Percentiles rank a stretch among this genome's conserved stretches.
These are phyloP conservation scores for Clunio marinus DNA, from an alignment of 2,888 invertebrate genomes.

Conservation along the genomic window DNA sequence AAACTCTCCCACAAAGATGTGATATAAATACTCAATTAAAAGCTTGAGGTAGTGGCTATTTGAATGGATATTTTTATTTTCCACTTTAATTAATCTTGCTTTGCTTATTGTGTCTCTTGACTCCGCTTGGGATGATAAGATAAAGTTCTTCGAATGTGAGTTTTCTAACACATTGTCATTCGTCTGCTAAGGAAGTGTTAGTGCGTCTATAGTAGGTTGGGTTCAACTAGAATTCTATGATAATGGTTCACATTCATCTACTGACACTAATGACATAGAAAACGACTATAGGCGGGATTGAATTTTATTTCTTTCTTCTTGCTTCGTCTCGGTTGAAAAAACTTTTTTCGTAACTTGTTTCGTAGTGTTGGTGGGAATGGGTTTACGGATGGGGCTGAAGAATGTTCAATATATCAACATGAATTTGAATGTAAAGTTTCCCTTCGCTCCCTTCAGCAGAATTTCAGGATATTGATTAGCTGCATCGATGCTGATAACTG, in stretches of 20 bases:
- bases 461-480: neutral
- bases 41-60: neutral
- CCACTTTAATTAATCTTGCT: neutral
- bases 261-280: neutral
- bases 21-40: too few species aligned
- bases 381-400: neutral
- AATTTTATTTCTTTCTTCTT: neutral
- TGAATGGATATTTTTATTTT: neutral
- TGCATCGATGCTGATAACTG: neutral
- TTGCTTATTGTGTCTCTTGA: neutral
- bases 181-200: neutral
- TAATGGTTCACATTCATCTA: neutral
- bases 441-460: too few species aligned
- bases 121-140: constrained; percentile 6
- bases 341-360: neutral
- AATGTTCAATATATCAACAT: too few species aligned
- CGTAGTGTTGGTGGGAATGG: neutral
- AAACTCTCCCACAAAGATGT: neutral
- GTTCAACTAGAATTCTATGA: neutral
- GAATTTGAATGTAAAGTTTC: too few species aligned
- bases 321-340: neutral
- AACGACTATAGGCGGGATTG: constrained; percentile 29
- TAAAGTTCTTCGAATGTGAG: neutral
- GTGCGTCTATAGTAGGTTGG: neutral
- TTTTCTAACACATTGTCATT: neutral